phyloP scores from a whole-genome alignment of 2,113 vertebrate genomes.

The Notarius quadriscutis region DNA sequence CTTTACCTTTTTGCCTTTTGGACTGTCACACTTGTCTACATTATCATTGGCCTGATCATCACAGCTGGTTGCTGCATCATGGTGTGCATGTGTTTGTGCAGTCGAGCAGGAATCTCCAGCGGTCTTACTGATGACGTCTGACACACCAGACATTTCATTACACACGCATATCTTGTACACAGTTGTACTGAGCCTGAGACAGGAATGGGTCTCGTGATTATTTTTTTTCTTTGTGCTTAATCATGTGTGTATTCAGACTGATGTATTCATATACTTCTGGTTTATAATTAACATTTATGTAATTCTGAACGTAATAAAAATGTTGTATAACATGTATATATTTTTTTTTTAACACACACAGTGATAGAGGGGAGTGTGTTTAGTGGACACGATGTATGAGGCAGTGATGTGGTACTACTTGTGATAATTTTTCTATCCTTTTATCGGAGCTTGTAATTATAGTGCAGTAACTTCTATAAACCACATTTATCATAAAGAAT shows the following conservation, averaged over 20 bases:
- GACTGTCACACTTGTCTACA: slow-evolving; percentile 56
- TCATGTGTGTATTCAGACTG: neutral
- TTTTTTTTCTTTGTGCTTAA: neutral
- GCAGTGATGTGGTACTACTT: neutral
- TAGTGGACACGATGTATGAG: neutral
- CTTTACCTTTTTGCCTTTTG: slow-evolving; percentile 65
- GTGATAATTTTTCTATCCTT: neutral
- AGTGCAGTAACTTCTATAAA: neutral
- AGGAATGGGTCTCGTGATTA: neutral
- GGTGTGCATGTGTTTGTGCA: slow-evolving; percentile 50
- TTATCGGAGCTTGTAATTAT: neutral
- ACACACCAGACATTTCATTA: neutral
- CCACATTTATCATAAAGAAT: neutral
- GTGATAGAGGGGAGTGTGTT: neutral
- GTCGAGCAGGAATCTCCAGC: neutral
- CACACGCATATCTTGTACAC: neutral
- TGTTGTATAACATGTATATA: neutral
- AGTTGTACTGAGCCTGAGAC: neutral
- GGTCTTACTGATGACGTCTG: slow-evolving; percentile 15
- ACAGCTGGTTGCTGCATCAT: slow-evolving; percentile 47
- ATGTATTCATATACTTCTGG: neutral
- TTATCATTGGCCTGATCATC: slow-evolving; percentile 51
- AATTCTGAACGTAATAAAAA: neutral
- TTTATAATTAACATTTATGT: neutral
- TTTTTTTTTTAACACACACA: neutral